A percentile compares a stretch with the other conserved stretches of the same genome.
Evolutionary conservation across 2,113 vertebrate genomes (phyloP).

Genomic region (Thomomys bottae): DNA sequence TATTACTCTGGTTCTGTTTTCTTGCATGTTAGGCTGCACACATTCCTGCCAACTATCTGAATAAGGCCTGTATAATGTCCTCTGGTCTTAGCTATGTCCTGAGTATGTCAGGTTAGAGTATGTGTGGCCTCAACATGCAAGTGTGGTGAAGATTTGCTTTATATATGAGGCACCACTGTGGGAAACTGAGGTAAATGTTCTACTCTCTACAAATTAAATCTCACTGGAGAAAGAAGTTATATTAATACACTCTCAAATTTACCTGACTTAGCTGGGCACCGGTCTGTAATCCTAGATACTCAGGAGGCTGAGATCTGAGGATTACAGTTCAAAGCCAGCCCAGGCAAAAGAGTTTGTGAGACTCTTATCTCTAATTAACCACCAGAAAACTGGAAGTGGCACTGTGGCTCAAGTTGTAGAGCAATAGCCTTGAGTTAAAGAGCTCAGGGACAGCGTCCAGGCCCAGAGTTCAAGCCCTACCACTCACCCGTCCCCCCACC

Average conservation of each 20-base stretch:
- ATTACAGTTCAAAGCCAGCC: no score
- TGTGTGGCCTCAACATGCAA: background rate
- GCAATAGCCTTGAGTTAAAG: no score
- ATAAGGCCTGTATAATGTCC: constrained; percentile 13
- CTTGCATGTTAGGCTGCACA: background rate
- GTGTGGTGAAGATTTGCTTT: background rate
- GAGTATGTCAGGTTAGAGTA: background rate
- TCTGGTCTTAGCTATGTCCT: background rate
- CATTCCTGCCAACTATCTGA: background rate
- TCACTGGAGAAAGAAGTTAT: constrained; percentile 25
- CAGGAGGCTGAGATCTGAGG: no score
- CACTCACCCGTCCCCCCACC: no score
- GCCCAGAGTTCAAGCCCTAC: no score
- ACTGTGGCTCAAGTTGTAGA: no score
- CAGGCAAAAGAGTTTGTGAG: no score
- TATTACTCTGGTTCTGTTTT: background rate
- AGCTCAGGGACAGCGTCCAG: no score
- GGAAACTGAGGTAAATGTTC: background rate
- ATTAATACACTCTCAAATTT: constrained; percentile 35
- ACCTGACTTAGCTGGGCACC: no score
- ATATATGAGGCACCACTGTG: background rate
- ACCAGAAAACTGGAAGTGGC: no score
- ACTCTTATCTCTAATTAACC: no score
- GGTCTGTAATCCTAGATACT: no score
- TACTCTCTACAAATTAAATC: constrained; percentile 16